phyloP scores from a whole-genome alignment of 1,140 invertebrate species.

The Sitophilus oryzae region DNA sequence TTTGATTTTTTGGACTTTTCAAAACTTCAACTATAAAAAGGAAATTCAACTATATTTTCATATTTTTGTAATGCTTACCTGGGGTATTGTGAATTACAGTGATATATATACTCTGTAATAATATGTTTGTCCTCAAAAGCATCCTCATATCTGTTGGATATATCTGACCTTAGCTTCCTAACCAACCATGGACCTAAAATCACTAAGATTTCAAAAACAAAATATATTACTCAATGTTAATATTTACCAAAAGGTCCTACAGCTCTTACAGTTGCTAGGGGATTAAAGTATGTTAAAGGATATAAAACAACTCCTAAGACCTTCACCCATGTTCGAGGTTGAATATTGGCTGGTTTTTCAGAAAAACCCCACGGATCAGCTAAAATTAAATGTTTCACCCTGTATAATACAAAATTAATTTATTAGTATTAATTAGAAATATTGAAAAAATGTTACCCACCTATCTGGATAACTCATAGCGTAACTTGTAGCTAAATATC shows the following conservation, averaged over 20 bases:
- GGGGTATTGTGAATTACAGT: slow-evolving; percentile 90
- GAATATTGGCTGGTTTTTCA: slow-evolving; percentile 63
- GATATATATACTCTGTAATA: slow-evolving; percentile 92
- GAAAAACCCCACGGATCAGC: slow-evolving; percentile 98
- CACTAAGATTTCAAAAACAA: neutral
- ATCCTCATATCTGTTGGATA: slow-evolving; percentile 74
- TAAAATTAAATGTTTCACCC: slow-evolving; percentile 84
- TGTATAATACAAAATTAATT: neutral
- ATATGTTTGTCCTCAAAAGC: slow-evolving; percentile 63
- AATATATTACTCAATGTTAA: neutral
- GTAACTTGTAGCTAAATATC: slow-evolving; percentile 88
- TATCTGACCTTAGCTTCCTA: slow-evolving; percentile 76
- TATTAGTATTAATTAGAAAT: neutral
- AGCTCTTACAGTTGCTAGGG: slow-evolving; percentile 81
- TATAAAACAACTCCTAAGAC: slow-evolving; percentile 54
- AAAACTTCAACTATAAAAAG: too few species aligned
- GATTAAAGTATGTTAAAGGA: slow-evolving; percentile 79
- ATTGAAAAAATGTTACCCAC: neutral
- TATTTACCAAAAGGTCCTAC: slow-evolving; percentile 79
- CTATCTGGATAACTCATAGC: slow-evolving; percentile 73
- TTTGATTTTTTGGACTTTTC: too few species aligned
- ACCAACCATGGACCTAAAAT: slow-evolving; percentile 74
- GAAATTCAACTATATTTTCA: too few species aligned
- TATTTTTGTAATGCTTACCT: slow-evolving; percentile 56
- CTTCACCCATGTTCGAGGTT: slow-evolving; percentile 66